Conservation (phyloP, 2,113 vertebrate genomes). For the Polyodon spathula region DNA sequence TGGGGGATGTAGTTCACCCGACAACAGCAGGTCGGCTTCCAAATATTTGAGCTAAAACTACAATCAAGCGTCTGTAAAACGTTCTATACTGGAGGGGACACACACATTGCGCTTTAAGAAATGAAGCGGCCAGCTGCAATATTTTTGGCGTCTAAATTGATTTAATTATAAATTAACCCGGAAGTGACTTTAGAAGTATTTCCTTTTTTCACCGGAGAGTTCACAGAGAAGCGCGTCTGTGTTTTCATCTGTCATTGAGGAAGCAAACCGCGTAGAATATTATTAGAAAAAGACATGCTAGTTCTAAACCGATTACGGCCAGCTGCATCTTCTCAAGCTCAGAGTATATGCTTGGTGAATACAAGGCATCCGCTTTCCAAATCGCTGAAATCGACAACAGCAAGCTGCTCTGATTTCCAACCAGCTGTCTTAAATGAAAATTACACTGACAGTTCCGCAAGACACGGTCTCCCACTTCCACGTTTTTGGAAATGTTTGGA, state of each 20-base stretch:
- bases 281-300: not conserved
- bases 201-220: not conserved
- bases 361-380: not conserved
- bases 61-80: not conserved
- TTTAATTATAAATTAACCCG: not conserved
- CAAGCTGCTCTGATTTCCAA: no score
- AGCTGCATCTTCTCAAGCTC: not conserved
- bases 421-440: no score
- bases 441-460: no score
- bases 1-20: conserved; percentile 13
- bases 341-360: not conserved
- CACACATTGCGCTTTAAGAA: not conserved
- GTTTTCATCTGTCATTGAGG: not conserved
- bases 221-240: no score
- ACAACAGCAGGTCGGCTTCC: not conserved
- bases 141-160: not conserved
- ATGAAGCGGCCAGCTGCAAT: not conserved
- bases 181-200: not conserved
- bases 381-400: not conserved
- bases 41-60: not conserved
- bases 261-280: not conserved
- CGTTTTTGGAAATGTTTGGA: conserved; percentile 2
- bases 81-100: no score
- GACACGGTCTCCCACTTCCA: no score
- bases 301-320: not conserved